Evolutionary conservation across 2,888 invertebrate species (phyloP).

Genomic region (Watsonalla binaria): DNA sequence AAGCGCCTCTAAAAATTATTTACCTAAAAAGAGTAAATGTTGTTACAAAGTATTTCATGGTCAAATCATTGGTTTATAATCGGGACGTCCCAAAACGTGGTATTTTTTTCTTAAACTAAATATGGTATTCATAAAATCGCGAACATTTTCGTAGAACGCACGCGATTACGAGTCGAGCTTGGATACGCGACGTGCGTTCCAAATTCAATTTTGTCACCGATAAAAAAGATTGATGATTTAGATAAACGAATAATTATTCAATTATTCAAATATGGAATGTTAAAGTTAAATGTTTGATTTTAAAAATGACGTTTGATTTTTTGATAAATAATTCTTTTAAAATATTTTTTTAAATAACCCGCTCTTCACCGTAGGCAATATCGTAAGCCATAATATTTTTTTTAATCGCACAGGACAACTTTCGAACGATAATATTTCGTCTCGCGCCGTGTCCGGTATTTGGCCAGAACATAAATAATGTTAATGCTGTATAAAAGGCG

Average conservation of each 20-base stretch:
- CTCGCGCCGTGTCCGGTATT: constrained; percentile 23
- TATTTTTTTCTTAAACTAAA: constrained; percentile 29
- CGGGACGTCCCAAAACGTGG: constrained; percentile 8
- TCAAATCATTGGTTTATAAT: constrained; percentile 29
- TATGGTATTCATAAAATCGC: constrained; percentile 48
- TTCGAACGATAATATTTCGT: constrained; percentile 29
- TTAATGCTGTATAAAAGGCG: constrained; percentile 67
- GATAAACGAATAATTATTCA: background rate
- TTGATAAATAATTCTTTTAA: too few relatives aligned
- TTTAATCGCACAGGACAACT: constrained; percentile 12
- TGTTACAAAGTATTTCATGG: constrained; percentile 44
- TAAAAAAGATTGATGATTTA: constrained; percentile 2
- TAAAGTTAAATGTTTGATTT: background rate
- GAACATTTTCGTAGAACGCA: constrained; percentile 36
- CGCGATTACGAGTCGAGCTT: constrained; percentile 13
- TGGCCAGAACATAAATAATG: constrained; percentile 60
- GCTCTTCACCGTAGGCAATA: too few relatives aligned
- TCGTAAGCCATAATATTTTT: background rate
- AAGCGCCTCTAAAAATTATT: background rate
- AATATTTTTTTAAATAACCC: too few relatives aligned
- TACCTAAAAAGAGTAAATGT: constrained; percentile 26
- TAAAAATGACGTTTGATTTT: background rate
- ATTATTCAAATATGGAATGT: background rate
- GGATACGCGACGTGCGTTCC: constrained; percentile 3
- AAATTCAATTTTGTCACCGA: constrained; percentile 1